A percentile compares a stretch with the other conserved stretches of the same genome.
These are phyloP conservation scores for Chiloscyllium punctatum DNA, from an alignment of 2,797 vertebrate species.

Conservation along the genomic window DNA sequence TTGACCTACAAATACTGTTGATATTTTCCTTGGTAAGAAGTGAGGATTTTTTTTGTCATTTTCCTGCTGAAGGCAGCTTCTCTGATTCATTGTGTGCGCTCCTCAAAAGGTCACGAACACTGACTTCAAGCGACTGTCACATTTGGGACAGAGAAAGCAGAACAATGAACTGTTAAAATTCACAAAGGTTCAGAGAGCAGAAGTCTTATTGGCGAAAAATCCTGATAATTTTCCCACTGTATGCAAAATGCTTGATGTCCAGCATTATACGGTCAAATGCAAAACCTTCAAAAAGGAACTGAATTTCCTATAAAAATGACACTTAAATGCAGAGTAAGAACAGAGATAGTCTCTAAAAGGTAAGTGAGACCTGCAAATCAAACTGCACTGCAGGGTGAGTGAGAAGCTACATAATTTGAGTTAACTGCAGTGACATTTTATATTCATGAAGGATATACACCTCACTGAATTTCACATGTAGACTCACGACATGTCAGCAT, in stretches of 20 bases:
- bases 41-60: neutral
- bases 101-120: neutral
- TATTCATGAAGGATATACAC: conserved; percentile 16
- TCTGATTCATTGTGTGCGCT: neutral
- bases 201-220: neutral
- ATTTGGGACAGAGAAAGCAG: neutral
- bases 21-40: neutral
- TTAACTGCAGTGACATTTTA: conserved; percentile 10
- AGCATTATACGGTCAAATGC: neutral
- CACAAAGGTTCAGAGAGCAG: neutral
- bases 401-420: neutral
- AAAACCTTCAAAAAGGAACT: neutral
- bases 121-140: neutral
- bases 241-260: neutral
- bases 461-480: conserved; percentile 19
- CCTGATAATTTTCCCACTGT: neutral
- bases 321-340: neutral
- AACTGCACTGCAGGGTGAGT: neutral
- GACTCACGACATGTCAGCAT: neutral
- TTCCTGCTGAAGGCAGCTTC: neutral
- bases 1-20: neutral
- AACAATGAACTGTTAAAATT: neutral
- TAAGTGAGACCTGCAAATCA: neutral
- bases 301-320: neutral
- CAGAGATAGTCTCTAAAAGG: neutral